A percentile compares a stretch with the other conserved stretches of the same genome.
Conservation (phyloP, 2,113 vertebrate species). For the Seriola rivoliana region DNA sequence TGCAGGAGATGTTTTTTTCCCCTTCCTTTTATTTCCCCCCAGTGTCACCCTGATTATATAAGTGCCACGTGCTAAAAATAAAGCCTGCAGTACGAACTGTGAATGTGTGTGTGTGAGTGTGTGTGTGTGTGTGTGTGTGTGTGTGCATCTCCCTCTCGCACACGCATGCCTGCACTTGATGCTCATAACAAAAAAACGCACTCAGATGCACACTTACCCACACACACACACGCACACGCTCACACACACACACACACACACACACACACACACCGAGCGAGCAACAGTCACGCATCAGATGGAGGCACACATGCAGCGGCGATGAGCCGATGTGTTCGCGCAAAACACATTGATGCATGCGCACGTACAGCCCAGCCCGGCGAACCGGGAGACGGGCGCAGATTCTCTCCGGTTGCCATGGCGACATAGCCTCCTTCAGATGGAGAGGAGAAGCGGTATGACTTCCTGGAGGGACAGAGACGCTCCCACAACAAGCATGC, state of each 20-base stretch:
- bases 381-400: constrained; percentile 60
- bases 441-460: constrained; percentile 73
- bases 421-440: constrained; percentile 78
- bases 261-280: constrained; percentile 19
- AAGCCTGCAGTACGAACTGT: constrained; percentile 81
- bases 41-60: constrained; percentile 88
- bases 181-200: constrained; percentile 43
- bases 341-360: constrained; percentile 61
- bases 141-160: constrained; percentile 30
- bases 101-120: constrained; percentile 54
- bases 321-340: constrained; percentile 42
- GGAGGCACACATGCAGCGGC: constrained; percentile 40
- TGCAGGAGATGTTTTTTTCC: constrained; percentile 61
- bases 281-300: constrained; percentile 56
- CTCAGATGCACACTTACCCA: constrained; percentile 10
- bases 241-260: neutral
- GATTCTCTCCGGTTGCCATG: constrained; percentile 83
- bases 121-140: constrained; percentile 40
- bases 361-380: constrained; percentile 52
- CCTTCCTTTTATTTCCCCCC: constrained; percentile 76
- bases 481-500: constrained; percentile 53
- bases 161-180: constrained; percentile 69
- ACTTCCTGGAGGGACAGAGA: constrained; percentile 80
- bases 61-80: constrained; percentile 86
- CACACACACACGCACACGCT: constrained; percentile 13